Percentiles rank a stretch among this genome's conserved stretches.
Evolutionary conservation across 2,797 vertebrate genomes (phyloP).

Genomic region (Schizopygopsis malacanthus): DNA sequence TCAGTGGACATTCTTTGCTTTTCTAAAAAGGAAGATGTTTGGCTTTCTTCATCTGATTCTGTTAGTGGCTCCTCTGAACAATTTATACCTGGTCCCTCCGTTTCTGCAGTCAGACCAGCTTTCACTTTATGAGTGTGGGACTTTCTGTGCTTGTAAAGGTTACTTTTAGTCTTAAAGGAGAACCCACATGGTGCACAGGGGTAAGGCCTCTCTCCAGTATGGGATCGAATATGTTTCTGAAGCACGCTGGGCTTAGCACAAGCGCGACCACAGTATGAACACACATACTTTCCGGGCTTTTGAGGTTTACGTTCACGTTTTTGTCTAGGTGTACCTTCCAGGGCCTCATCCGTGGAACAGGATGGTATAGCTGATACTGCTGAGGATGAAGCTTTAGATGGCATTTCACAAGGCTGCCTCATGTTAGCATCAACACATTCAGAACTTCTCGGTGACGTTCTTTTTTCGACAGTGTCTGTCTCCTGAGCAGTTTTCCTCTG

Average conservation of each 20-base stretch:
- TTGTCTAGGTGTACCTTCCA: conserved; percentile 84
- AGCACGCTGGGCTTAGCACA: conserved; percentile 97
- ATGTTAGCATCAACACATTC: conserved; percentile 76
- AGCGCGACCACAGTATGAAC: conserved; percentile 93
- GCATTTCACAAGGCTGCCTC: conserved; percentile 73
- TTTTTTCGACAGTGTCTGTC: conserved; percentile 70
- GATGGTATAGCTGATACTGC: conserved; percentile 67
- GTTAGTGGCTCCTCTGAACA: conserved; percentile 88
- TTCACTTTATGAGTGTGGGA: conserved; percentile 96
- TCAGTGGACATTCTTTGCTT: conserved; percentile 64
- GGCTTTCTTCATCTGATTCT: conserved; percentile 91
- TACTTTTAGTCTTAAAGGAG: conserved; percentile 98
- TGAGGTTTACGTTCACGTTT: conserved; percentile 92
- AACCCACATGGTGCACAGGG: conserved; percentile 94
- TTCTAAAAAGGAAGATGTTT: conserved; percentile 73
- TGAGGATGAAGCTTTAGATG: conserved; percentile 70
- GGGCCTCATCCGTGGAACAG: conserved; percentile 70
- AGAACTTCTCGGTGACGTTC: conserved; percentile 56
- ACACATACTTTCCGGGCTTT: conserved; percentile 97
- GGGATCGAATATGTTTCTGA: conserved; percentile 96
- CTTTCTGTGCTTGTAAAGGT: conserved; percentile 96
- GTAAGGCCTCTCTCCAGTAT: conserved; percentile 95
- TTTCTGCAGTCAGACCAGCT: conserved; percentile 86
- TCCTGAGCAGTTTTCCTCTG: conserved; percentile 79
- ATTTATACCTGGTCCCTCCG: conserved; percentile 66